Percentiles rank a stretch among this genome's conserved stretches.
Evolutionary conservation across 2,797 vertebrate genomes (phyloP).

Genomic region (Scarus forsteni): DNA sequence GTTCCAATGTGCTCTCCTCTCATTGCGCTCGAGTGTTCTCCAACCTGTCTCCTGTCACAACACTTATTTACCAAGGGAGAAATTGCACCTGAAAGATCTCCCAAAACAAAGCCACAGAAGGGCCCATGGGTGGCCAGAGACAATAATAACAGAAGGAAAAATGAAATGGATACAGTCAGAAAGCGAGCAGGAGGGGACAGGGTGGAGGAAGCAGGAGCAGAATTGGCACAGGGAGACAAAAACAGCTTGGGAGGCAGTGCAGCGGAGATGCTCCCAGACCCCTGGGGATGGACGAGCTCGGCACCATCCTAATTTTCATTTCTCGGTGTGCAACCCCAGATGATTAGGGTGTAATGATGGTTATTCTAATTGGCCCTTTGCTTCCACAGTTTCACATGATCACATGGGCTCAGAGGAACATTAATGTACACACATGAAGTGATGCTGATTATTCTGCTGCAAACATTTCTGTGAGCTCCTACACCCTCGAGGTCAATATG

Average conservation of each 20-base stretch:
- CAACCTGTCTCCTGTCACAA: slow-evolving; percentile 65
- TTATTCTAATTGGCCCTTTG: slow-evolving; percentile 78
- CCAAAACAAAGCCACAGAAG: slow-evolving; percentile 43
- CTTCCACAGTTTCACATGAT: slow-evolving; percentile 64
- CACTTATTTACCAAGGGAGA: slow-evolving; percentile 66
- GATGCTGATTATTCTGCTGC: slow-evolving; percentile 28
- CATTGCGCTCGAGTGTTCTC: slow-evolving; percentile 29
- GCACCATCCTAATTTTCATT: slow-evolving; percentile 79
- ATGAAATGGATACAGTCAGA: slow-evolving; percentile 50
- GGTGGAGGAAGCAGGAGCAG: slow-evolving; percentile 23
- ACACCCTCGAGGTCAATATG: slow-evolving; percentile 17
- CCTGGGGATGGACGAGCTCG: slow-evolving; percentile 67
- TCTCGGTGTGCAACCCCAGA: slow-evolving; percentile 78
- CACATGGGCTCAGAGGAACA: slow-evolving; percentile 45
- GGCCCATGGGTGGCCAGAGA: slow-evolving; percentile 55
- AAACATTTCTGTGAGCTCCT: slow-evolving; percentile 29
- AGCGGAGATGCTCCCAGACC: slow-evolving; percentile 61
- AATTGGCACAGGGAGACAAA: slow-evolving; percentile 59
- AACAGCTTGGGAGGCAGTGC: slow-evolving; percentile 73
- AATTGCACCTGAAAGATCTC: slow-evolving; percentile 65
- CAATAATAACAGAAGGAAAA: slow-evolving; percentile 50
- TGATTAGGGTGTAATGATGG: slow-evolving; percentile 78
- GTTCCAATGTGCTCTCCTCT: slow-evolving; percentile 28
- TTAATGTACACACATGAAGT: slow-evolving; percentile 35
- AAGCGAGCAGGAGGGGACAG: background rate